phyloP scores from a whole-genome alignment of 1,140 invertebrate genomes.

The Pantala flavescens region DNA sequence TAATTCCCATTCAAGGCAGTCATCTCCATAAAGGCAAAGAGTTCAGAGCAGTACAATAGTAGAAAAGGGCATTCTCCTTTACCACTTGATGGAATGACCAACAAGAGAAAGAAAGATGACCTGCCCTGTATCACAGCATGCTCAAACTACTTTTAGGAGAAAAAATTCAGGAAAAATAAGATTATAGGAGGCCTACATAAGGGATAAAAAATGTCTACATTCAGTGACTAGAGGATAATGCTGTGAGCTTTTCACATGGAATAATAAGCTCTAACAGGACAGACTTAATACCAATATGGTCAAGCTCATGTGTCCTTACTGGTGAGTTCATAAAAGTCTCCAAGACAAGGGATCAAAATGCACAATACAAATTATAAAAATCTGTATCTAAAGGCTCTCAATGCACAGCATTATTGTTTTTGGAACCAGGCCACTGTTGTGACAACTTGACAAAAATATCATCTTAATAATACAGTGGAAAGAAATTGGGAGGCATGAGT shows the following conservation, averaged over 20 bases:
- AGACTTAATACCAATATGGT: not conserved
- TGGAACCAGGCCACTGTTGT: not conserved
- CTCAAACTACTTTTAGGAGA: not conserved
- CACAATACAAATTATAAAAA: not conserved
- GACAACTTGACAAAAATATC: not conserved
- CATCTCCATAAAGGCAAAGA: not conserved
- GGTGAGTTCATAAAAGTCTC: not conserved
- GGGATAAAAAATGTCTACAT: not conserved
- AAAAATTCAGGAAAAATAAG: not conserved
- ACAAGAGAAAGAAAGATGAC: not conserved
- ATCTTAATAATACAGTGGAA: not conserved
- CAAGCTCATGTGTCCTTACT: not conserved
- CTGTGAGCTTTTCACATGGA: not conserved
- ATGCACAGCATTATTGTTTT: not conserved
- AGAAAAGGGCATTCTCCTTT: not conserved
- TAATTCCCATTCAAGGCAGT: not conserved
- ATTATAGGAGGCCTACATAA: not conserved
- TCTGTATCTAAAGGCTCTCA: not conserved
- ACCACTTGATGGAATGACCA: not conserved
- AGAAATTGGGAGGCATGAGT: not conserved
- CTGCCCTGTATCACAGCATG: not conserved
- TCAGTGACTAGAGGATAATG: constrained; percentile 9
- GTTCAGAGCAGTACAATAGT: not conserved
- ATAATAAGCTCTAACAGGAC: not conserved
- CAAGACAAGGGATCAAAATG: not conserved